A percentile compares a stretch with the other conserved stretches of the same genome.
Conservation (phyloP, 2,888 invertebrate species). For the Lochmaea crataegi region DNA sequence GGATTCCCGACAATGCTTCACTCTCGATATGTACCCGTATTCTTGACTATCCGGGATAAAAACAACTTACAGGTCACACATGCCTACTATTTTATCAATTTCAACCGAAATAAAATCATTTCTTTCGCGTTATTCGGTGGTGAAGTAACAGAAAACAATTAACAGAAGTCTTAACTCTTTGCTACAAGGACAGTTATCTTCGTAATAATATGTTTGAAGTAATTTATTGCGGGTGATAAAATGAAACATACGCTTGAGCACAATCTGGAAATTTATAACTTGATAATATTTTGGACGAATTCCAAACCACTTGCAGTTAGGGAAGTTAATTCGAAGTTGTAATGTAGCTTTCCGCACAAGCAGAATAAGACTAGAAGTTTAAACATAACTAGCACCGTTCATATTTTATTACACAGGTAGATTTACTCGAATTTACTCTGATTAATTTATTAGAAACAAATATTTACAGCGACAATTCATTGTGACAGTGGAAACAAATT, state of each 20-base stretch:
- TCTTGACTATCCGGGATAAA: no score
- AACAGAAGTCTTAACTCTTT: slow-evolving; percentile 5
- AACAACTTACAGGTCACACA: no score
- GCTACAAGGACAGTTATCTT: slow-evolving; percentile 18
- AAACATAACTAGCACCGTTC: slow-evolving; percentile 24
- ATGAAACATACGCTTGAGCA: slow-evolving; percentile 32
- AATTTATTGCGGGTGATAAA: slow-evolving; percentile 28
- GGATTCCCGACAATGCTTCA: no score
- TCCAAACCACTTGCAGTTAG: slow-evolving; percentile 35
- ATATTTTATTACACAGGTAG: slow-evolving; percentile 28
- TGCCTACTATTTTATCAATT: not conserved
- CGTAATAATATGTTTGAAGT: slow-evolving; percentile 24
- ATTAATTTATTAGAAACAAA: not conserved
- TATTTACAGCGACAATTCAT: not conserved
- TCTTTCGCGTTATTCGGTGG: not conserved
- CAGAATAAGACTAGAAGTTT: slow-evolving; percentile 26
- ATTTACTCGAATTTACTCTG: slow-evolving; percentile 9
- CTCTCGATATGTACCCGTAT: no score
- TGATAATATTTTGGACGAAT: slow-evolving; percentile 34
- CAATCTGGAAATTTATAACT: slow-evolving; percentile 34
- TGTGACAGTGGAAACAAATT: not conserved
- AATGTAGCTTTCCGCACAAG: slow-evolving; percentile 26
- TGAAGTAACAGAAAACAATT: not conserved
- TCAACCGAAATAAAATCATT: not conserved
- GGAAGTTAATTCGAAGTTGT: slow-evolving; percentile 27